These are phyloP conservation scores for Oophaga sylvatica DNA, from an alignment of 2,797 vertebrate species.

Conservation along the genomic window DNA sequence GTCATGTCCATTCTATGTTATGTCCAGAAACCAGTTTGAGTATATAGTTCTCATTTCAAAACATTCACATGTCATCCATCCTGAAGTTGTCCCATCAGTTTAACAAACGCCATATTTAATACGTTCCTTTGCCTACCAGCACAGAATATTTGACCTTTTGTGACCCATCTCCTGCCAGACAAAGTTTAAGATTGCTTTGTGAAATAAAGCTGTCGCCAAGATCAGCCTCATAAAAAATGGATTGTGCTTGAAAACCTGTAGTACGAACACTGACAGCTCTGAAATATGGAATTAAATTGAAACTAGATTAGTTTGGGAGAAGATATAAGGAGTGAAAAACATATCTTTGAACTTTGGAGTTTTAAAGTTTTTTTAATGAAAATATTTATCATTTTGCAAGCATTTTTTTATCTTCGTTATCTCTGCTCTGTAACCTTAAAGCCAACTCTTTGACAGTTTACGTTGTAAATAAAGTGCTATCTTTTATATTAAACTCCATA, in stretches of 20 bases:
- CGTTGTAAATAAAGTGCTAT: constrained; percentile 59
- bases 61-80: constrained; percentile 62
- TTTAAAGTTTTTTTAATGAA: constrained; percentile 87
- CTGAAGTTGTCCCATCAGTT: constrained; percentile 77
- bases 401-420: constrained; percentile 70
- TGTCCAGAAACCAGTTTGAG: neutral
- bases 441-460: constrained; percentile 59
- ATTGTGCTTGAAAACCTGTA: constrained; percentile 70
- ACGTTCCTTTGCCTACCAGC: constrained; percentile 81
- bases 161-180: constrained; percentile 88
- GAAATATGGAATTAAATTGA: constrained; percentile 99
- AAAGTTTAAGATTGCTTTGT: constrained; percentile 98
- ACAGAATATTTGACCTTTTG: constrained; percentile 85
- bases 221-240: constrained; percentile 96
- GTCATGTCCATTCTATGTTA: neutral
- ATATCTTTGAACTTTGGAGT: constrained; percentile 83
- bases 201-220: constrained; percentile 99
- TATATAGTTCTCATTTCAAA: constrained; percentile 30
- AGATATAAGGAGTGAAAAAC: constrained; percentile 89
- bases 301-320: constrained; percentile 97
- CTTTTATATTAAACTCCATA: constrained; percentile 61
- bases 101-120: constrained; percentile 82
- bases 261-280: constrained; percentile 88
- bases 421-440: constrained; percentile 57
- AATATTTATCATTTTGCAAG: constrained; percentile 85